Base-by-base conservation (phyloP, 2,113 vertebrate genomes). In the Brachyistius frenatus region DNA sequence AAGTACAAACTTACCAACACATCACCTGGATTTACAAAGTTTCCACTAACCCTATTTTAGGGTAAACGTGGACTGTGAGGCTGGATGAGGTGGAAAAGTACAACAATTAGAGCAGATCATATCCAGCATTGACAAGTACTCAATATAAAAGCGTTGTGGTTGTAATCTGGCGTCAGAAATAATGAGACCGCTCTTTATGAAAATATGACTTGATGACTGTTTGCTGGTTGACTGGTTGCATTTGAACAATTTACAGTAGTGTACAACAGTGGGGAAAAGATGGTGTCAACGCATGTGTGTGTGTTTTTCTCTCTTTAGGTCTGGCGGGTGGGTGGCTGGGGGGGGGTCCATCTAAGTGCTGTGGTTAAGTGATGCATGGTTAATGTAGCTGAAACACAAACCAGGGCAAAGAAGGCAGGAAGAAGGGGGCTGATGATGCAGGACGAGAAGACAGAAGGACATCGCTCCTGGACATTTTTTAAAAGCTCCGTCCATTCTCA, bases 311-410 rank as follows among this genome's bases (percentile, higher is more conserved):
- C 30, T 2, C 11, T 68, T 69, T 66, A 67, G 41, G 83, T 82
- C 58, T 41, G 52, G 74, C 32, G 53, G 54, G 76, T 88, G 76
- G 73, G 32, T 52, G 60, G 23, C 23, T 23, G 23, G 73, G 32
- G 46, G 60, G 78, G 76, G 74, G 69, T 75, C 63, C 23, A 10
- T 49, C 58, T 91, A 85, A 93, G 93, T 93, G 91, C 81, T 87
- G 66, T 36, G 57, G 85, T 81, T 84, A 90, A 93, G 92, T 88
- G 88, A 90, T 87, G 93, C 90, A 90, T 92, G 81, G 75, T 77
- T 89, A 93, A 93, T 85, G 72, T 65, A 84, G 84, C 76, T 89
- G 86, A 88, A 93, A 92, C 86, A 91, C 86, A 93, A 23, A 89
- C 84, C 88, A 91, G 89, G 91, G 89, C 58, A 78, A 83, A 86